Evolutionary conservation across 1,140 invertebrate genomes (phyloP), one percentile per base, ranked within the genome.

Genomic region (Drosophila tropicalis): DNA sequence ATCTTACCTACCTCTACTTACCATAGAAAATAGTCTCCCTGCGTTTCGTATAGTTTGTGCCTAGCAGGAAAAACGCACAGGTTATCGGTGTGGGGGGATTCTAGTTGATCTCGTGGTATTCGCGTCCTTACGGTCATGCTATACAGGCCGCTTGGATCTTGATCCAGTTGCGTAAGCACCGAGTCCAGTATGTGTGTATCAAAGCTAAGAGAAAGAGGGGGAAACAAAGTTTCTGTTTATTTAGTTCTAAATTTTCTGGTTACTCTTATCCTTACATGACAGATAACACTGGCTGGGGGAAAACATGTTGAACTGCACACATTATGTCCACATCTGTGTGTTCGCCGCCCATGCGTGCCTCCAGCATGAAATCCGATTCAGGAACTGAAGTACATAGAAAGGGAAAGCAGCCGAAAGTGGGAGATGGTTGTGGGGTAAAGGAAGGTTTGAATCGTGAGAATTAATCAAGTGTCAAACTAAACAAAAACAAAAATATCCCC

Each of bases 1-100:
- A 15, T 29, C 19, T 34, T 6, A 19, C 72, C 76, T 79, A 80
- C 86, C 90, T 91, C 72, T 84, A 91, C 90, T 91, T 90, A 92
- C 91, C 91, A 91, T 92, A 92, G 72, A 91, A 92, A 70, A 92
- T 90, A 82, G 91, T 92, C 80, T 92, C 91, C 77, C 91, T 78
- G 74, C 91, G 80, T 65, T 92, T 92, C 62, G 91, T 92, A 67
- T 92, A 92, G 81, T 92, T 91, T 22, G 91, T 92, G 64, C 91
- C 91, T 44, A 82, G 79, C 64, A 92, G 82, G 76, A 90, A 84
- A 76, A 92, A 91, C 76, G 90, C 80, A 89, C 91, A 92, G 70
- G 90, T 91, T 57, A 92, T 92, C 78, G 91, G 91, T 90, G 91
- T 92, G 74, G 91, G 91, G 91, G 66, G 91, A 92, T 72, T 90